Percentiles rank a stretch among this genome's conserved stretches.
Evolutionary conservation across 2,113 vertebrate species (phyloP).

Genomic region (Mormoops blainvillei): DNA sequence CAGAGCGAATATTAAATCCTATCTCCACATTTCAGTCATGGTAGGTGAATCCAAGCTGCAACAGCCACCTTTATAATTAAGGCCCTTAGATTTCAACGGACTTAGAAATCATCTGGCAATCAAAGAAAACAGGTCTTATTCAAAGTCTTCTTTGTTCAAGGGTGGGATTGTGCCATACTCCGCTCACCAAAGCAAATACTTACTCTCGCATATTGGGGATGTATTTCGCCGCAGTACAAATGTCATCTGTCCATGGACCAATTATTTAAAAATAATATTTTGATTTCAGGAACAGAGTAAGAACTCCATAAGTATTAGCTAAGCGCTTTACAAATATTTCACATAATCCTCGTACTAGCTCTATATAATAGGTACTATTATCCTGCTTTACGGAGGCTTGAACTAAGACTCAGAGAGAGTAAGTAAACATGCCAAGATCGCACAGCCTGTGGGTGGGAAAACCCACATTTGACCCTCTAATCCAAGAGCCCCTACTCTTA

Average conservation of each 20-base stretch:
- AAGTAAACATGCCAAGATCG: neutral
- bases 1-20: neutral
- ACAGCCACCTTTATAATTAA: neutral
- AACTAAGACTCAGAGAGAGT: neutral
- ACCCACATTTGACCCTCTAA: neutral
- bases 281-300: neutral
- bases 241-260: neutral
- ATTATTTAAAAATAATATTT: neutral
- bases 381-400: neutral
- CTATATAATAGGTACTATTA: neutral
- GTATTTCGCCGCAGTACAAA: neutral
- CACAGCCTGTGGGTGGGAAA: neutral
- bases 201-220: neutral
- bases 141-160: conserved; percentile 26
- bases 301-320: neutral
- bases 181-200: neutral
- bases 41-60: neutral
- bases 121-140: neutral
- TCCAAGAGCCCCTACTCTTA: neutral
- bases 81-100: neutral
- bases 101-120: neutral
- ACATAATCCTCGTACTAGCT: neutral
- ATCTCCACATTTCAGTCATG: no score
- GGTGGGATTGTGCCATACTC: neutral
- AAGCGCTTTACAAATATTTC: neutral